Base-by-base conservation (phyloP, 1,140 invertebrate species). In the Hylyphantes graminicola region DNA sequence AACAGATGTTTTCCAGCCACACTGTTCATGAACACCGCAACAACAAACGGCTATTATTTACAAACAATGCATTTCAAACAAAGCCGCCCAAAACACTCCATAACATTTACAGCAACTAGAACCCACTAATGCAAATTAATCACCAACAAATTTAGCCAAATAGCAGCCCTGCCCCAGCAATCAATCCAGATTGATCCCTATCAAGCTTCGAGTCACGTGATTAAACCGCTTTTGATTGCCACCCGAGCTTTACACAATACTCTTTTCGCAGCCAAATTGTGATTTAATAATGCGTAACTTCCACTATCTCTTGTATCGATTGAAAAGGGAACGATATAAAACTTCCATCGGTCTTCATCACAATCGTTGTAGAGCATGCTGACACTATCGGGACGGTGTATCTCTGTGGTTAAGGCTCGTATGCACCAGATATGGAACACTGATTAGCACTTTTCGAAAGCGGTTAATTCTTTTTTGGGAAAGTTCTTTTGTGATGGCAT, bases 261-360 rank as follows among this genome's bases (percentile, higher is more conserved):
- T 55, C 72, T 74, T 74, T 51, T 74, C 48, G 15, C 19, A 15
- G 12, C 67, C 9, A 70, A 80, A 70, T 67, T 80, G 53, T 55
- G 50, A 55, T 67, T 80, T 70, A 80, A 80, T 80, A 80, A 80
- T 80, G 68, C 54, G 74, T 15, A 76, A 64, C 50, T 57, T 51
- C 8, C 53, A 51, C 76, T 78, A 78, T 78, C 76, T 54, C 50
- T 67, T 53, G 61, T 35, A 76, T 53, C 63, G 48, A 57, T 48
- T 59, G n/a, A 61, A 61, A 5, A 53, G 72, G 15, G 72, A 35
- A 35, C 35, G 35, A 35, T 35, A 78, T 78, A 61, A 78, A 78
- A 78, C 64, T 13, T n/a, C 76, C 21, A 78, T 78, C 51, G 61
- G 35, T 78, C 76, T 65, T 78, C 61, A 78, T 78, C 76, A 78